Base-by-base conservation (phyloP, 1,140 invertebrate species). In the Drosophila pseudoobscura region DNA sequence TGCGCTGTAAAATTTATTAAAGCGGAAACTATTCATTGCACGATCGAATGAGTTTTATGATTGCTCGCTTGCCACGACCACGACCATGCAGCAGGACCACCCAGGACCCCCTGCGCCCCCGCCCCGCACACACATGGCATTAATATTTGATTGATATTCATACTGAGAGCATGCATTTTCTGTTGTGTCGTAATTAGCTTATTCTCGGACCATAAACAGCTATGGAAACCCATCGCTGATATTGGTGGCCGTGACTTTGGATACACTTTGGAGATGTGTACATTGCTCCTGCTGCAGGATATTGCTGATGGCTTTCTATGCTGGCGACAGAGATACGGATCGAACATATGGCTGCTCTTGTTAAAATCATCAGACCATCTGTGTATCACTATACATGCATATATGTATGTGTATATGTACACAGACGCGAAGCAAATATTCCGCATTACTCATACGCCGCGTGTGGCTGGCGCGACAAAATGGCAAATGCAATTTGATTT, bases 11-110 rank as follows among this genome's bases (percentile, higher is more conserved):
- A 90, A 90, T 90, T 74, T 87, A 90, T 90, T 87, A 75, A 88
- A 87, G 82, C 88, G 87, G 87, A 90, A 90, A 90, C 90, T 90
- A 90, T 90, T 88, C 79, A 87, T 90, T 88, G 87, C 88, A 90
- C 87, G 83, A 87, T 87, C 83, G 88, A 90, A 69, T 90, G 78
- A 69, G 62, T 75, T 79, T 87, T 78, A 79, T 82, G 82, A 87
- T 87, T 87, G 82, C 82, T 68, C 57, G 60, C 60, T 71, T 72
- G 69, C 66, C 57, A 45, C 57, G 57, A 54, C 51, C 52, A 15
- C 24, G 17, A 29, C 59, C 35, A 20, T 39, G 45, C 47, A 45
- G 31, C 13, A 46, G 39, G 57, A 39, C 8, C 35, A 43, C 17
- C 26, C 11, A 13, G 2, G 22, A 4, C 24, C 24, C 45, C 20